phyloP scores from a whole-genome alignment of 2,797 vertebrate genomes.

The Hypotaenidia philippensis region DNA sequence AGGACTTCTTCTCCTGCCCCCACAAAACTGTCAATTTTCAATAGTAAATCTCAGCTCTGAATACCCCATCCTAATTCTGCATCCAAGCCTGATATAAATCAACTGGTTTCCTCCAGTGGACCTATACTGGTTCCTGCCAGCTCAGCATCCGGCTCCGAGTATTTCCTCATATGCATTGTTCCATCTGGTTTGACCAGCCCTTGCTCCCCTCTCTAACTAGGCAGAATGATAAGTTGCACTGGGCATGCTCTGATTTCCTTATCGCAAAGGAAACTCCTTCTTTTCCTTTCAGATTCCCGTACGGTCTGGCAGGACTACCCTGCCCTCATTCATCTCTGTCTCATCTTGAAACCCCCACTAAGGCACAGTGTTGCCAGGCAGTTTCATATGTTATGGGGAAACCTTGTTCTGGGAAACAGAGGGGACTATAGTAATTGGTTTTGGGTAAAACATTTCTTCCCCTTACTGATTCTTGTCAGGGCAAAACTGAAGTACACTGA shows the following conservation, averaged over 20 bases:
- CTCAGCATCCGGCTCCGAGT: not conserved
- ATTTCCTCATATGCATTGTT: not conserved
- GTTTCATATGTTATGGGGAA: not conserved
- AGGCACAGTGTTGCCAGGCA: not conserved
- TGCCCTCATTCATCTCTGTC: not conserved
- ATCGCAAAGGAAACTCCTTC: not conserved
- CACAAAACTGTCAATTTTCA: slow-evolving; percentile 23
- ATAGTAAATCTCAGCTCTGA: slow-evolving; percentile 17
- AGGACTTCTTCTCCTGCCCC: not conserved
- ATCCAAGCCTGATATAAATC: slow-evolving; percentile 7
- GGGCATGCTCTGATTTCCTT: not conserved
- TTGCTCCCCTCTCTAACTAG: not conserved
- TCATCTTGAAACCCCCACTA: not conserved
- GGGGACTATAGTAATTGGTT: not conserved
- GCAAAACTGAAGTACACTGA: not conserved
- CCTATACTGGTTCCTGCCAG: not conserved
- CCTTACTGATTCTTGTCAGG: not conserved
- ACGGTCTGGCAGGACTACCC: not conserved
- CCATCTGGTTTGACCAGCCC: not conserved
- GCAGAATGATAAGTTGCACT: not conserved
- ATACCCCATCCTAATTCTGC: not conserved
- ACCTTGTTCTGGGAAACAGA: not conserved
- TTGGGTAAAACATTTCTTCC: not conserved
- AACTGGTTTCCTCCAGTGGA: not conserved
- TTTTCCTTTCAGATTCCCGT: not conserved